These are phyloP conservation scores for Urocyon cinereoargenteus DNA, from an alignment of 2,797 vertebrate species.

Conservation along the genomic window DNA sequence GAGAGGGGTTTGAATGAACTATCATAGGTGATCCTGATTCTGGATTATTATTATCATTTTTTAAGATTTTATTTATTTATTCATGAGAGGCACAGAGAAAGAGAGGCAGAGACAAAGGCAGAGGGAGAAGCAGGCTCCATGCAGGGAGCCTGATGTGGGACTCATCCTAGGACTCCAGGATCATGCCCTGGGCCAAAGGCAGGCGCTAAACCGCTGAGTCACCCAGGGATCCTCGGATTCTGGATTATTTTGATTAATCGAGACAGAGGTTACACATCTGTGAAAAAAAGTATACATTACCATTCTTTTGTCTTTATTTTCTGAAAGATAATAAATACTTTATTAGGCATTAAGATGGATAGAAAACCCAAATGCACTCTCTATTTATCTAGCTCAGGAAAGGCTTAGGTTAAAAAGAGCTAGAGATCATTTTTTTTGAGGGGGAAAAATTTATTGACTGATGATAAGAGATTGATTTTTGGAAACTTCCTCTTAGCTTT, in stretches of 20 bases:
- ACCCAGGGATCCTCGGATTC: no score
- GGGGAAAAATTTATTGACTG: neutral
- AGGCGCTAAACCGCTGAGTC: no score
- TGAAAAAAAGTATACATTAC: neutral
- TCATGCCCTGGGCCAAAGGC: no score
- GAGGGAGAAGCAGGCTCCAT: no score
- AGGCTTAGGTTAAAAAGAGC: neutral
- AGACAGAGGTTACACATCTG: neutral
- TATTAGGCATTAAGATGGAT: neutral
- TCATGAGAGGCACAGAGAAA: no score
- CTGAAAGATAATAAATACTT: constrained; percentile 27
- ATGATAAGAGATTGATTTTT: neutral
- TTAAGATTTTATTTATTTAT: no score
- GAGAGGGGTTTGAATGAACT: neutral
- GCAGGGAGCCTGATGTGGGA: no score
- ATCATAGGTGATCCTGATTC: neutral
- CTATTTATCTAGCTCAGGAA: constrained; percentile 12
- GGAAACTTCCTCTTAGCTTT: neutral
- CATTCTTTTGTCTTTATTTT: neutral
- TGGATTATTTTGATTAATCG: neutral
- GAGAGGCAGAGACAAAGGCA: no score
- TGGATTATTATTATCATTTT: neutral
- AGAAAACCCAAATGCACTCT: constrained; percentile 1
- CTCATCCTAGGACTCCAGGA: no score
- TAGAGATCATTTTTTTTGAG: neutral